Base-by-base conservation (phyloP, 1,140 invertebrate genomes). In the Melitaea cinxia region DNA sequence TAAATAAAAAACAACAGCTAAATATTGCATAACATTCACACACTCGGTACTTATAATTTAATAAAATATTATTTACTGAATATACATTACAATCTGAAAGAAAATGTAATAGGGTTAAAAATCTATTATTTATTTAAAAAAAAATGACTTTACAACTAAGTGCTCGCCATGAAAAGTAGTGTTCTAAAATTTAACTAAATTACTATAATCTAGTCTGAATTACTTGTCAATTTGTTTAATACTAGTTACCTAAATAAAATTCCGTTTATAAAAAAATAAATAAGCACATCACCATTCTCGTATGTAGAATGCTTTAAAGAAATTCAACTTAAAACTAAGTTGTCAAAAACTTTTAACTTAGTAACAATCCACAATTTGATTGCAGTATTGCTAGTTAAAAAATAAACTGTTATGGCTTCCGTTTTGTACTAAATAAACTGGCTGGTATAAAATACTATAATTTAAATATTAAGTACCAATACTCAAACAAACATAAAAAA, bases 231-330 rank as follows among this genome's bases (percentile, higher is more conserved):
- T 83, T 75, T 70, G 55, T 52, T 65, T 75, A 65, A 65, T 52
- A 65, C 54, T 58, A 75, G 69, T 70, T 71, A 83, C 70, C 77
- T 86, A 84, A 78, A 80, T 84, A 84, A 76, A 80, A 76, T 81
- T 80, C 70, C 83, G 77, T 76, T 83, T 70, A 77, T 77, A 82
- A 82, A 72, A 78, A 84, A 88, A 88, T 85, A 88, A 88, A 88
- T 88, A 88, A 83, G 85, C 85, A 87, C 84, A 82, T 81, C 65
- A 81, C 83, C n/a, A 87, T 85, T 88, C 84, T 47, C 19, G 9
- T 21, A 76, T 62, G 67, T 56, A 65, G 82, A 87, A 85, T 80
- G 83, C 78, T 61, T 58, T 42, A 78, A 80, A 76, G 73, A 76
- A 60, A 35, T 65, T 70, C 65, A 78, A 79, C 80, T 82, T 80